These are phyloP conservation scores for Leptocoma aspasia DNA, from an alignment of 2,113 vertebrate species.

Conservation along the genomic window DNA sequence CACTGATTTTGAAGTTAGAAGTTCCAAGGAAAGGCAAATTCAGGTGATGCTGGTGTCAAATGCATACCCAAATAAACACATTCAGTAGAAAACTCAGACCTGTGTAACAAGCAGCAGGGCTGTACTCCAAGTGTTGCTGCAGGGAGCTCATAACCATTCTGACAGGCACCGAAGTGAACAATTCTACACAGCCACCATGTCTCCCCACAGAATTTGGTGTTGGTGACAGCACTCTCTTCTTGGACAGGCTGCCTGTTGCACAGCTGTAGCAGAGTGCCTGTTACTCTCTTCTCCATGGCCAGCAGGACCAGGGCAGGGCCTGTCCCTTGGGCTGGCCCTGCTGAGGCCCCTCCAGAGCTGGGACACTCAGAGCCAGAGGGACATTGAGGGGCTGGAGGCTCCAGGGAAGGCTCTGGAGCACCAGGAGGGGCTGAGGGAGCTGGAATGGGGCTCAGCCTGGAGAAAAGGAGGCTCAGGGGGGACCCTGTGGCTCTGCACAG, in stretches of 20 bases:
- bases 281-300: not conserved
- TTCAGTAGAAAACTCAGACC: not conserved
- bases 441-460: not conserved
- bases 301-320: not conserved
- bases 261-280: not conserved
- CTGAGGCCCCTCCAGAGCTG: not conserved
- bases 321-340: not conserved
- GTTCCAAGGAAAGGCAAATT: not conserved
- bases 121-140: not conserved
- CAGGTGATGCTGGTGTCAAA: not conserved
- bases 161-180: not conserved
- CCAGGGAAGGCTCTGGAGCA: not conserved
- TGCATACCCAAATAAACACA: not conserved
- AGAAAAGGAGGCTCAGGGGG: not conserved
- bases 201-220: not conserved
- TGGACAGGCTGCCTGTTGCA: not conserved
- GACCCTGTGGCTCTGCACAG: not conserved
- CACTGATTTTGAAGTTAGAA: not conserved
- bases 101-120: not conserved
- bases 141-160: not conserved
- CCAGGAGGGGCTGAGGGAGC: not conserved
- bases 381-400: rapidly evolving
- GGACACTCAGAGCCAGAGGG: not conserved
- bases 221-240: not conserved
- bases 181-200: not conserved